phyloP scores from a whole-genome alignment of 2,113 vertebrate species.

The Eupsittula cactorum region DNA sequence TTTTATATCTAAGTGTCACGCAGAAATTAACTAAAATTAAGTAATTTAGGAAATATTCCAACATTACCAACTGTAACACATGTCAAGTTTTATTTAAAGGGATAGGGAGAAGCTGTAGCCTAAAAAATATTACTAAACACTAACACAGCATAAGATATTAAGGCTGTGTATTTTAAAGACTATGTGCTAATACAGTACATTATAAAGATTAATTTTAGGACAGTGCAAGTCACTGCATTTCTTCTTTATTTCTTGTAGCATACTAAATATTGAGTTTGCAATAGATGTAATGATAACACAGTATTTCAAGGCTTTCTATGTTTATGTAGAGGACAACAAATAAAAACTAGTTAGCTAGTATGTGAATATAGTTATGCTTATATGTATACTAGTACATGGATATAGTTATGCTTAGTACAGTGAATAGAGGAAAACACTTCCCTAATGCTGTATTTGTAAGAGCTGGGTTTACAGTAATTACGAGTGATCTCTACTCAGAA shows the following conservation, averaged over 20 bases:
- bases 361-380: background rate
- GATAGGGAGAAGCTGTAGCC: background rate
- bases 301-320: background rate
- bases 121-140: background rate
- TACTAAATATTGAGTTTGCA: slow-evolving; percentile 5
- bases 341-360: background rate
- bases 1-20: background rate
- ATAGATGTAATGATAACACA: background rate
- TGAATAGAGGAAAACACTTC: background rate
- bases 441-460: background rate
- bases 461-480: background rate
- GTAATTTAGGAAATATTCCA: background rate
- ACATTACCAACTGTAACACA: background rate
- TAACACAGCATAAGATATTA: background rate
- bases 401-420: no score
- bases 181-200: background rate
- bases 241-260: background rate
- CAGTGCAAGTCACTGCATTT: background rate
- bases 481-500: background rate
- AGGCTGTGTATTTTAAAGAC: background rate
- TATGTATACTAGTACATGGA: no score
- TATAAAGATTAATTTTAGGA: slow-evolving; percentile 30
- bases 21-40: slow-evolving; percentile 12
- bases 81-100: background rate
- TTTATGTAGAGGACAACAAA: background rate